Percentiles rank a stretch among this genome's conserved stretches.
These are phyloP conservation scores for Brotula barbata DNA, from an alignment of 2,797 vertebrate genomes.

Conservation along the genomic window DNA sequence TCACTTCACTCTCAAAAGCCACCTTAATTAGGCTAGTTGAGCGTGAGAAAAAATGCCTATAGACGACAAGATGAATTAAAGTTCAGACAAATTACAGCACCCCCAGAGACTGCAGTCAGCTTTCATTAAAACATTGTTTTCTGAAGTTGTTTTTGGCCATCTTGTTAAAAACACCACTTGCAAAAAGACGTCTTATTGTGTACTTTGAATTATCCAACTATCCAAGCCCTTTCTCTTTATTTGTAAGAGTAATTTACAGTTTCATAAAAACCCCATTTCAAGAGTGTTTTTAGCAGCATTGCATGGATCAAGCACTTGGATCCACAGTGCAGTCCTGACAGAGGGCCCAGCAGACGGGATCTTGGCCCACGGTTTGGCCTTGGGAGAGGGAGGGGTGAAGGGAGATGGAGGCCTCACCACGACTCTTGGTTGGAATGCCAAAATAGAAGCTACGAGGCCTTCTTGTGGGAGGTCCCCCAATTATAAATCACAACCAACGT, in stretches of 20 bases:
- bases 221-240: conserved; percentile 16
- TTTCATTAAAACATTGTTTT: conserved; percentile 54
- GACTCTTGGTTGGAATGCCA: conserved; percentile 61
- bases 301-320: conserved; percentile 61
- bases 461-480: conserved; percentile 67
- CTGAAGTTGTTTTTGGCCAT: conserved; percentile 40
- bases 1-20: conserved; percentile 73
- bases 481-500: conserved; percentile 65
- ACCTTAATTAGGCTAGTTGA: conserved; percentile 71
- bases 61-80: conserved; percentile 62
- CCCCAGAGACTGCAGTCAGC: conserved; percentile 33
- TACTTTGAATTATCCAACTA: conserved; percentile 43
- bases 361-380: conserved; percentile 66
- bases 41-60: conserved; percentile 63
- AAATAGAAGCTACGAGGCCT: conserved; percentile 62
- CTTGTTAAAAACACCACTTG: conserved; percentile 34
- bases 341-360: conserved; percentile 66
- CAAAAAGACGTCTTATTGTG: conserved; percentile 34
- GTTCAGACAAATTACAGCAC: conserved; percentile 66
- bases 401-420: conserved; percentile 51
- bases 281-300: conserved; percentile 56
- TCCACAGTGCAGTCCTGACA: conserved; percentile 51
- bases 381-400: conserved; percentile 61
- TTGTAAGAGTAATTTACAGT: conserved; percentile 25
- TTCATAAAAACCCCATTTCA: conserved; percentile 54